These are phyloP conservation scores for Drosophila truncata DNA, from an alignment of 1,140 invertebrate genomes.

Conservation along the genomic window DNA sequence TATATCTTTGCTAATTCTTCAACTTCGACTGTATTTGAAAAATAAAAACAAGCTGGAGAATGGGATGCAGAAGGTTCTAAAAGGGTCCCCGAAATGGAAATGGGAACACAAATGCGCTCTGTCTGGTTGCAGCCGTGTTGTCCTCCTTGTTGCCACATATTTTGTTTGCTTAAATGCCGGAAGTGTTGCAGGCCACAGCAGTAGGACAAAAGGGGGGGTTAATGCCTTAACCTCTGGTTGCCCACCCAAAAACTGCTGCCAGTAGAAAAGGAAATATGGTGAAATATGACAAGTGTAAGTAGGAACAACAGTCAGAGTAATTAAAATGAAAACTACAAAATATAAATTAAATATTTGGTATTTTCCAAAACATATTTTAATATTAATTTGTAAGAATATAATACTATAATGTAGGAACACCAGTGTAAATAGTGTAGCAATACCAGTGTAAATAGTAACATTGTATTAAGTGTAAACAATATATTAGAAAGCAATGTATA, in stretches of 20 bases:
- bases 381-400: neutral
- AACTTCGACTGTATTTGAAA: neutral
- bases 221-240: neutral
- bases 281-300: slow-evolving; percentile 35
- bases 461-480: too few relatives aligned
- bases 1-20: neutral
- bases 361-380: neutral
- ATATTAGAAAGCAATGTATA: too few relatives aligned
- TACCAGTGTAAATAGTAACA: too few relatives aligned
- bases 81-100: slow-evolving; percentile 51
- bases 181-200: slow-evolving; percentile 70
- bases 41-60: neutral
- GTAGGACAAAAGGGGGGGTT: slow-evolving; percentile 7
- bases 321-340: too few relatives aligned
- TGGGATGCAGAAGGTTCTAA: neutral
- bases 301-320: slow-evolving; percentile 2
- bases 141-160: slow-evolving; percentile 61
- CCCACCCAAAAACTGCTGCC: slow-evolving; percentile 32
- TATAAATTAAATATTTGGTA: neutral
- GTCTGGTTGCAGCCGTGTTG: slow-evolving; percentile 54
- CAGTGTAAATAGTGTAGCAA: too few relatives aligned
- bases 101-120: slow-evolving; percentile 57
- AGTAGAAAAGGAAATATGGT: slow-evolving; percentile 66
- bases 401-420: neutral
- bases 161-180: slow-evolving; percentile 83